A percentile compares a stretch with the other conserved stretches of the same genome.
Conservation (phyloP, 2,888 invertebrate species). For the Melangyna quadrimaculata region DNA sequence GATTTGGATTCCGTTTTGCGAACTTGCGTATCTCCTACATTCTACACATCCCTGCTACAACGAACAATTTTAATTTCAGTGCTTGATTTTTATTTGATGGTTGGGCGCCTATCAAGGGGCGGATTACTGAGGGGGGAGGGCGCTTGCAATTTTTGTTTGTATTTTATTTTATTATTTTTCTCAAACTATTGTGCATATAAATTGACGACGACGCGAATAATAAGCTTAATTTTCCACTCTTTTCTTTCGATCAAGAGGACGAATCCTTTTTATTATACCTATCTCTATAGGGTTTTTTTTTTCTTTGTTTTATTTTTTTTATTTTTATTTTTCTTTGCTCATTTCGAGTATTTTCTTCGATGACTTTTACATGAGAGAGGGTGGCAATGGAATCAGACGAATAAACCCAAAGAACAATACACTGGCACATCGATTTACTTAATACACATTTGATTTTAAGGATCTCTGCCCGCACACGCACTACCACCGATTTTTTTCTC, state of each 20-base stretch:
- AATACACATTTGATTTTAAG: slow-evolving; percentile 69
- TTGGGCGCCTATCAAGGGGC: slow-evolving; percentile 43
- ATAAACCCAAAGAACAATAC: slow-evolving; percentile 64
- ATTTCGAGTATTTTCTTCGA: slow-evolving; percentile 33
- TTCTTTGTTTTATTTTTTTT: slow-evolving; percentile 3
- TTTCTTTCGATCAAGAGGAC: slow-evolving; percentile 24
- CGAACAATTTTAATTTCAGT: slow-evolving; percentile 39
- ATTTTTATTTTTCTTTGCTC: slow-evolving; percentile 18
- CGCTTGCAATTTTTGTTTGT: slow-evolving; percentile 53
- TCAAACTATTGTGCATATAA: slow-evolving; percentile 26
- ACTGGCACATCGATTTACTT: slow-evolving; percentile 68
- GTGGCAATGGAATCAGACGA: slow-evolving; percentile 3
- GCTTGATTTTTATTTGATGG: slow-evolving; percentile 51
- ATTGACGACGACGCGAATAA: slow-evolving; percentile 43
- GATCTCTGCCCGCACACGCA: slow-evolving; percentile 52
- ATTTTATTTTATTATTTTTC: too few relatives aligned
- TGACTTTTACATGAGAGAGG: slow-evolving; percentile 41
- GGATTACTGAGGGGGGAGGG: slow-evolving; percentile 28
- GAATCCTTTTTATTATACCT: neutral
- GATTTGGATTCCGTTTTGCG: neutral
- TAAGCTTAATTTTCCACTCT: slow-evolving; percentile 61
- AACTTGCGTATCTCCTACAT: slow-evolving; percentile 22
- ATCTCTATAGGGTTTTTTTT: neutral
- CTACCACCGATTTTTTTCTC: slow-evolving; percentile 36
- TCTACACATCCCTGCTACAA: slow-evolving; percentile 26